Percentiles rank a stretch among this genome's conserved stretches.
Conservation (phyloP, 1,140 invertebrate genomes). For the Triops cancriformis region DNA sequence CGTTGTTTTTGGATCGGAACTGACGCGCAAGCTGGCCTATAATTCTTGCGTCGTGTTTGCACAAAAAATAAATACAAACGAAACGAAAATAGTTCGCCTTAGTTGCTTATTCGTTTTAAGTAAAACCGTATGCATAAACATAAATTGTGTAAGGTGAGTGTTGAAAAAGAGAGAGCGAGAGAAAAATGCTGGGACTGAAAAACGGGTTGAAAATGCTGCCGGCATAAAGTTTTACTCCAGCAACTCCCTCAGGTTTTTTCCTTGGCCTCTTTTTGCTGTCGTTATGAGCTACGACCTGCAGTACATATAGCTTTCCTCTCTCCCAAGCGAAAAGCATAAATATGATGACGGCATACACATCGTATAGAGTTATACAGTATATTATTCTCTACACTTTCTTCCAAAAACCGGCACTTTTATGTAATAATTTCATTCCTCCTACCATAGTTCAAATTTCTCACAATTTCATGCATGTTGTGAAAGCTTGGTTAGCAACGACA, state of each 20-base stretch:
- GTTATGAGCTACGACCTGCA: background rate
- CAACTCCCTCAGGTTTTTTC: constrained; percentile 11
- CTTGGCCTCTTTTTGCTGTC: constrained; percentile 9
- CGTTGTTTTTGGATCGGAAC: background rate
- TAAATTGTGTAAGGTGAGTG: background rate
- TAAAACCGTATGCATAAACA: constrained; percentile 9
- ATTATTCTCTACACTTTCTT: background rate
- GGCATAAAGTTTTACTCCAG: constrained; percentile 5
- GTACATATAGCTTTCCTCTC: background rate
- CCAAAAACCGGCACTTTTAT: background rate
- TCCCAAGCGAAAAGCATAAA: background rate
- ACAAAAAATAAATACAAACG: background rate
- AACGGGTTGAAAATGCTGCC: constrained; percentile 9
- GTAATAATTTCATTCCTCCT: background rate
- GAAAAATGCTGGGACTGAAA: background rate
- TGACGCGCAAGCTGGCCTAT: background rate
- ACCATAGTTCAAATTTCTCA: no score
- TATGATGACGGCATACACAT: background rate
- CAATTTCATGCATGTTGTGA: no score
- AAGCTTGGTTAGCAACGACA: no score
- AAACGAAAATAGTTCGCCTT: background rate
- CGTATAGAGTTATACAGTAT: background rate
- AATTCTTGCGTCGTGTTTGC: background rate
- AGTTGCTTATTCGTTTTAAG: background rate
- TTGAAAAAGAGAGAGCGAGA: constrained; percentile 10